Base-by-base conservation (phyloP, 2,797 vertebrate species). In the Coluber constrictor region DNA sequence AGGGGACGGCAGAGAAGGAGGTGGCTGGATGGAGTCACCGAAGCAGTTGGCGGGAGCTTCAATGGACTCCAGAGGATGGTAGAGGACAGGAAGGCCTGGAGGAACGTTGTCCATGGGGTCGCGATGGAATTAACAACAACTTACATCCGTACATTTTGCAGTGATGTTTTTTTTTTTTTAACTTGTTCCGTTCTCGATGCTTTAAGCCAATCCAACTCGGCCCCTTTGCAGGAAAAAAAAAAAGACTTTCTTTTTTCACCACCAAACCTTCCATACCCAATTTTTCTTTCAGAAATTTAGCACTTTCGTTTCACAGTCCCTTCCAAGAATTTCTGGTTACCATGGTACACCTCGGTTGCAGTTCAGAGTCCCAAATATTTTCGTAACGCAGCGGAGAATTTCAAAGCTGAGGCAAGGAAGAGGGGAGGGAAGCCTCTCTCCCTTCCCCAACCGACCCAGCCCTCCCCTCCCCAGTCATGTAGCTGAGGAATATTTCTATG, bases 351-450 rank as follows among this genome's bases (percentile, higher is more conserved):
- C 23, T 20, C 23, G n/a, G n/a, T 25, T 89, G 74, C n/a, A 11
- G 23, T 16, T 56, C 55, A 11, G 5, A 6, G 87, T 18, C 74
- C 57, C 74, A 83, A 83, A 27, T 63, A 55, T 86, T 93, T 86
- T 43, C 66, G 37, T 59, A 43, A n/a, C 1, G 66, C 86, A 66
- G 91, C 54, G 89, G 89, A 27, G 13, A n/a, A 29, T 88, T 89
- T 57, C 79, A 56, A 66, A 29, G n/a, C 51, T 3, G 23, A 89
- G 27, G 8, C 13, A 12, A 43, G n/a, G 7, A 90, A 92, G 6
- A 0, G 7, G 74, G 27, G 25, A 37, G 3, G 3, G 18, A 8
- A 20, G 32, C 0, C 6, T 13, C 66, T 11, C n/a, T 32, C n/a
- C n/a, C 5, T 32, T 16, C 66, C n/a, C 66, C 70, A 37, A 32